Evolutionary conservation across 2,797 vertebrate species (phyloP).

Genomic region (Silurus lanzhouensis): DNA sequence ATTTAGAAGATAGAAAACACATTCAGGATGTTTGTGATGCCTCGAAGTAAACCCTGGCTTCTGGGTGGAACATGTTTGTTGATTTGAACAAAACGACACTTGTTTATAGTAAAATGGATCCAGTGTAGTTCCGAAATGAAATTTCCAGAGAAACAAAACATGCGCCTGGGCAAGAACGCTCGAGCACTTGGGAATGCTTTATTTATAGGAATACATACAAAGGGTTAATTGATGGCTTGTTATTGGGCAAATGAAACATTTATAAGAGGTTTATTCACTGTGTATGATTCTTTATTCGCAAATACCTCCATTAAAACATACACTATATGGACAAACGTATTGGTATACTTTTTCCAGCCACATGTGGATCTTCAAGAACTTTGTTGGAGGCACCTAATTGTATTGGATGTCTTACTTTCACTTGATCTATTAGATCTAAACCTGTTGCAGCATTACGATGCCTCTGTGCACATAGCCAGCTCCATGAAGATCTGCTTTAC

Average conservation of each 20-base stretch:
- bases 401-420: no score
- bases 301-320: background rate
- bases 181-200: background rate
- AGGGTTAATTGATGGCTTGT: background rate
- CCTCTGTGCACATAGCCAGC: no score
- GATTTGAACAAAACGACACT: slow-evolving; percentile 8
- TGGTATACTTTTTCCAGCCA: no score
- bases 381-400: no score
- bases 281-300: background rate
- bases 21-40: background rate
- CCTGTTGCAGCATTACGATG: no score
- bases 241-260: no score
- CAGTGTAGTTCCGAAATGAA: background rate
- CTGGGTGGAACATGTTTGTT: background rate
- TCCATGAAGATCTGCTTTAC: no score
- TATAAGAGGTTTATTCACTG: background rate
- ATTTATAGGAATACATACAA: background rate
- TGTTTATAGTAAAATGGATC: slow-evolving; percentile 14
- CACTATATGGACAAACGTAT: no score
- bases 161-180: background rate
- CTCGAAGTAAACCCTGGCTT: slow-evolving; percentile 1
- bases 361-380: no score
- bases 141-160: background rate
- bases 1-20: background rate
- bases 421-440: no score